Evolutionary conservation across 1,140 invertebrate genomes (phyloP), one percentile per base, ranked within the genome.

Genomic region (Acromyrmex echinatior): DNA sequence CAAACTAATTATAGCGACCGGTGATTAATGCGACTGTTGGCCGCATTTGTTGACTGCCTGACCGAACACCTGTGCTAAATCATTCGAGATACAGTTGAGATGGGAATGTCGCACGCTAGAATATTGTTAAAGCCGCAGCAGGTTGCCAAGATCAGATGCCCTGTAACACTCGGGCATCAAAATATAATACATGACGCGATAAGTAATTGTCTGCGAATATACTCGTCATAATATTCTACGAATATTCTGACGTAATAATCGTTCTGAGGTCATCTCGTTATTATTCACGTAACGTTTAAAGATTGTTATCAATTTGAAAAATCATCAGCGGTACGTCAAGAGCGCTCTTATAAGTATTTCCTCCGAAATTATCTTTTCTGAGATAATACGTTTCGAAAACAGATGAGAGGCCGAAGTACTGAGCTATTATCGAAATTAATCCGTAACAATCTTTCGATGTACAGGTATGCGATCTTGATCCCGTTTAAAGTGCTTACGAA

Each of bases 21-120:
- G 3, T 62, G 70, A 84, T 84, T 84, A 76, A 84, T 84, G 70
- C 80, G 53, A 74, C 21, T 39, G 79, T 70, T 71, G 51, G 53
- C 35, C 39, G 66, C 66, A 25, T 70, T 70, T 70, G 66, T 51
- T 18, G 39, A 70, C 66, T 18, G 39, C 6, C 6, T 18, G 39
- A 18, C 66, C 25, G 25, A 25, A 25, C 25, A 25, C 25, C 51
- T 68, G 3, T 31, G 53, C 7, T 82, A 74, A 74, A 74, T 82
- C 68, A 74, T 62, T 82, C 39, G 51, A 45, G 35, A 82, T 12
- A 82, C 53, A 28, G 3, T n/a, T 18, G 35, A 18, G 31, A 63
- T 62, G 39, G 39, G 56, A 76, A 49, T 51, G 39, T 82, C 39
- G 25, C 66, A 51, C 56, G 68, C 80, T 51, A 74, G 21, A 74